Percentiles rank a stretch among this genome's conserved stretches.
Evolutionary conservation across 1,140 invertebrate species (phyloP).

Genomic region (Ceratina japonica): DNA sequence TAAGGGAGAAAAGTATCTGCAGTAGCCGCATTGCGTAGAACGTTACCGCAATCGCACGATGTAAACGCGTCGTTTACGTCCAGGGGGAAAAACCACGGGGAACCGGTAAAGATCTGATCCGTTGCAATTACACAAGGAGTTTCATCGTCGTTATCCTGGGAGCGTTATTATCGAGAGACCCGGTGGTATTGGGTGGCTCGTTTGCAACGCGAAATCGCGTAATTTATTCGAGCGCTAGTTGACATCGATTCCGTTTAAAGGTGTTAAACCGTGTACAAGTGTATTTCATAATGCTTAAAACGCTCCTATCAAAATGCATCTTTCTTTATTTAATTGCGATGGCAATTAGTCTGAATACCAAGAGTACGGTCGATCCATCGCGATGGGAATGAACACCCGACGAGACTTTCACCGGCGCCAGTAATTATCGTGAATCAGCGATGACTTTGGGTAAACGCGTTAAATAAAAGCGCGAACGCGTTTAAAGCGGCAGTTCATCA

Average conservation of each 20-base stretch:
- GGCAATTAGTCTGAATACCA: too few species aligned
- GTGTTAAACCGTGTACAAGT: too few species aligned
- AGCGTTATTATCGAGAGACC: not conserved
- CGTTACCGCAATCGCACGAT: conserved; percentile 48
- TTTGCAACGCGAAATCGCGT: too few species aligned
- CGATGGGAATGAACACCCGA: too few species aligned
- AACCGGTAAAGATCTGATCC: conserved; percentile 2
- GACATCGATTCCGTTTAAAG: too few species aligned
- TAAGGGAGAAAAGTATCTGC: conserved; percentile 3
- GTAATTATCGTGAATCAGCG: too few species aligned
- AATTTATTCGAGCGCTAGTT: too few species aligned
- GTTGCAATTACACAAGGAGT: not conserved
- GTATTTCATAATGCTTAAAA: too few species aligned
- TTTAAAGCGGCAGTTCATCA: not conserved
- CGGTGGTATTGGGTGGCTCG: not conserved
- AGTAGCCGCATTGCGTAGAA: conserved; percentile 60
- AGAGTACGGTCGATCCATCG: too few species aligned
- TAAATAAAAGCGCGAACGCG: not conserved
- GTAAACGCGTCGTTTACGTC: conserved; percentile 35
- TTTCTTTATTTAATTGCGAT: too few species aligned
- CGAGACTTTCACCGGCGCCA: too few species aligned
- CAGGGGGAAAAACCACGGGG: not conserved
- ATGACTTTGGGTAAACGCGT: not conserved
- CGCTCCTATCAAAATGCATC: too few species aligned
- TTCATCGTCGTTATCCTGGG: not conserved